phyloP scores from a whole-genome alignment of 1,140 invertebrate genomes.

The Chionoecetes opilio region DNA sequence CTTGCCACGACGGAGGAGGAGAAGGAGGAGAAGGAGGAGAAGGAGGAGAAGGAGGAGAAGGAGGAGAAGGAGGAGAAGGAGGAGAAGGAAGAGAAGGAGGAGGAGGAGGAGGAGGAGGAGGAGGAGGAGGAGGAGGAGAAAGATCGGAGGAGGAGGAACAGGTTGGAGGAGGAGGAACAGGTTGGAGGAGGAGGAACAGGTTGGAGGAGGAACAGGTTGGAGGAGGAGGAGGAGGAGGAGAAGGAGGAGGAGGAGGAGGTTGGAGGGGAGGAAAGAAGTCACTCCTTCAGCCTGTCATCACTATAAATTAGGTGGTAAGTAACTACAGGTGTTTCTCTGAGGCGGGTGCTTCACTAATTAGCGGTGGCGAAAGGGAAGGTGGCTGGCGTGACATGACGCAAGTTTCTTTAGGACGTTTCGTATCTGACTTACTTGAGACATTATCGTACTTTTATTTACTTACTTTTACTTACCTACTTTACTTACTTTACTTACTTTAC shows the following conservation, averaged over 20 bases:
- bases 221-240: slow-evolving; percentile 15
- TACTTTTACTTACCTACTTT: too few species aligned
- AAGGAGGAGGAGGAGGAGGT: neutral
- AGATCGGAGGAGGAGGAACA: too few species aligned
- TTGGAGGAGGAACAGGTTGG: neutral
- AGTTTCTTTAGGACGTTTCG: neutral
- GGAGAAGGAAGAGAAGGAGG: too few species aligned
- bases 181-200: too few species aligned
- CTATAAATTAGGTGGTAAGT: neutral
- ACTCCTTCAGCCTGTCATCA: neutral
- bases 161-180: too few species aligned
- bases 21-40: too few species aligned
- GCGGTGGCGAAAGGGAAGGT: neutral
- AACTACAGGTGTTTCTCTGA: neutral
- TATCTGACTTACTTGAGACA: neutral
- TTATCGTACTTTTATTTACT: too few species aligned
- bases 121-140: too few species aligned
- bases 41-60: too few species aligned
- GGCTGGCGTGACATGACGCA: neutral
- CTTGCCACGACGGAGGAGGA: neutral
- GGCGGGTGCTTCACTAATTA: neutral
- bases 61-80: too few species aligned
- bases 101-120: too few species aligned
- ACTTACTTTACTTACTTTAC: too few species aligned
- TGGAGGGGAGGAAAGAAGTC: neutral